Conservation (phyloP, 2,797 vertebrate species). For the Acrossocheilus fasciatus region DNA sequence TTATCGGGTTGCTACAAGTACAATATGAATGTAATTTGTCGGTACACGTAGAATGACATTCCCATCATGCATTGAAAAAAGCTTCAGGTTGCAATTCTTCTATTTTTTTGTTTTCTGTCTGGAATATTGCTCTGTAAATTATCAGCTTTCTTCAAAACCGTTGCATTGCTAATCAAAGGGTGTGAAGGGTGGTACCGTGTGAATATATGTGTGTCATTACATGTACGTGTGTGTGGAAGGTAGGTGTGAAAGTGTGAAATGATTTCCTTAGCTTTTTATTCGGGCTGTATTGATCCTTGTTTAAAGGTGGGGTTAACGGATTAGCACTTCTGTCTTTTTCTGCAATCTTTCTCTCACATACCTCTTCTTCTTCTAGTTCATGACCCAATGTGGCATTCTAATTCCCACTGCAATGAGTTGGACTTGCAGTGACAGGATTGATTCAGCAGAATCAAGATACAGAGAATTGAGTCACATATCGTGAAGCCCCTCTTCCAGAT, state of each 20-base stretch:
- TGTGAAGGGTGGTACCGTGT: neutral
- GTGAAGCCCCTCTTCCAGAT: neutral
- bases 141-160: neutral
- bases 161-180: slow-evolving; percentile 41
- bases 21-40: slow-evolving; percentile 15
- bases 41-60: neutral
- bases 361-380: slow-evolving; percentile 31
- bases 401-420: slow-evolving; percentile 33
- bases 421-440: slow-evolving; percentile 22
- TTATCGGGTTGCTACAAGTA: slow-evolving; percentile 32
- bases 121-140: slow-evolving; percentile 19
- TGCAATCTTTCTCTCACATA: slow-evolving; percentile 18
- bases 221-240: slow-evolving; percentile 18
- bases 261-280: slow-evolving; percentile 46
- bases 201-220: neutral
- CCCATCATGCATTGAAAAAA: neutral
- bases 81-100: slow-evolving; percentile 21
- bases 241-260: slow-evolving; percentile 48
- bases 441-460: slow-evolving; percentile 33
- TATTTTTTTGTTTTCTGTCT: slow-evolving; percentile 25
- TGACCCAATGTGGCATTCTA: slow-evolving; percentile 44
- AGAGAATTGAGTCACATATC: slow-evolving; percentile 36
- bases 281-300: slow-evolving; percentile 44
- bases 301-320: slow-evolving; percentile 43
- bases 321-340: slow-evolving; percentile 13